Conservation (phyloP, 2,888 invertebrate species). For the Thecophora atra region DNA sequence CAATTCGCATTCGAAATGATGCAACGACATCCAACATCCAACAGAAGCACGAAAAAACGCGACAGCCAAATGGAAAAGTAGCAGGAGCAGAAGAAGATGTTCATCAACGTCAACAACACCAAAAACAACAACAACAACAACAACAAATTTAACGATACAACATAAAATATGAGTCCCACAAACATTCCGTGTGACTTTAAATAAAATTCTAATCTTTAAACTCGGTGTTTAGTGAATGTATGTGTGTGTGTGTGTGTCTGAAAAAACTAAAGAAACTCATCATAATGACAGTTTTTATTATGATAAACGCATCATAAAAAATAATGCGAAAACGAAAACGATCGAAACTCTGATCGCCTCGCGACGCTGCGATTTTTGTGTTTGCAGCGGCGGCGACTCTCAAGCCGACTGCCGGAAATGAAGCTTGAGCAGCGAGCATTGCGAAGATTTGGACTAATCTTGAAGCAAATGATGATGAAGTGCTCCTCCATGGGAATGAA, state of each 20-base stretch:
- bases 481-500: too few species aligned
- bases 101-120: background rate
- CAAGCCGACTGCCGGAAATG: constrained; percentile 1
- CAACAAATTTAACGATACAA: background rate
- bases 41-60: background rate
- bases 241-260: too few species aligned
- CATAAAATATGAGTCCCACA: background rate
- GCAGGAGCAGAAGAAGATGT: background rate
- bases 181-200: constrained; percentile 11
- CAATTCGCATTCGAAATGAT: background rate
- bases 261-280: background rate
- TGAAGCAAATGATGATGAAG: too few species aligned
- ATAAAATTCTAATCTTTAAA: constrained; percentile 35
- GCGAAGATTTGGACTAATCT: too few species aligned
- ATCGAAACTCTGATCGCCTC: background rate
- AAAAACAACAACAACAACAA: background rate
- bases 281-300: constrained; percentile 11
- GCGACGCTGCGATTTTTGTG: background rate
- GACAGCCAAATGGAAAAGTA: too few species aligned
- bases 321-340: background rate
- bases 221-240: background rate
- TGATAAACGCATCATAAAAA: constrained; percentile 14
- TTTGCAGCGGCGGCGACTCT: background rate
- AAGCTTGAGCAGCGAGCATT: background rate
- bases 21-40: background rate